Base-by-base conservation (phyloP, 2,797 vertebrate genomes). In the Microcaecilia unicolor region DNA sequence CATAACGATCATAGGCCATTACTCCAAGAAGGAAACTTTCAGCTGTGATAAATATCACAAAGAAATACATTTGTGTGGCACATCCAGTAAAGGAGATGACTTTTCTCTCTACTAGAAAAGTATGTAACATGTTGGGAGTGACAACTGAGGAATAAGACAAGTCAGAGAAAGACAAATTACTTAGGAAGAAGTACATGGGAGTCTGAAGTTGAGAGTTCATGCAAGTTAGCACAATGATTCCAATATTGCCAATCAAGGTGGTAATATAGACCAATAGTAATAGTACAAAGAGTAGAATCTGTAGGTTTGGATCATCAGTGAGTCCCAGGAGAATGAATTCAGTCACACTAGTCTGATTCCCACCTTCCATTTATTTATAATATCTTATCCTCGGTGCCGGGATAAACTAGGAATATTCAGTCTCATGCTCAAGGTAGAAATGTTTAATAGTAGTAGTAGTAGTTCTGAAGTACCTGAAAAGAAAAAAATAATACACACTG, bases 91-190 rank as follows among this genome's bases (percentile, higher is more conserved):
- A 63, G 1, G 36, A 38, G 25, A 69, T 58, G 1, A 11, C 33
- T 38, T 61, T 63, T 1, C 8, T 34, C 7, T 37, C 43, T 14
- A 32, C 10, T 27, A 61, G 25, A 6, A 68, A 49, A 25, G 51
- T 54, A 22, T 38, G 30, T 21, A 64, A 13, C 45, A 62, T 64
- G 27, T 52, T 60, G 4, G 53, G 55, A 2, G 48, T 53, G 16
- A 55, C 48, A 15, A 50, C 36, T 6, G 48, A 44, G 5, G 61
- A 65, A 9, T 58, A 62, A 17, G 27, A 48, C 15, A 61, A 15
- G 28, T 61, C 58, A 8, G 61, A 54, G 28, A 63, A 54, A 69
- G 30, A 68, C 16, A 6, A 59, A n/a, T n/a, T n/a, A n/a, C n/a
- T n/a, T n/a, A n/a, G n/a, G n/a, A n/a, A n/a, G n/a, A n/a, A n/a